Percentiles rank a stretch among this genome's conserved stretches.
These are phyloP conservation scores for Chaitophorus viminalis DNA, from an alignment of 2,888 invertebrate species.

Conservation along the genomic window DNA sequence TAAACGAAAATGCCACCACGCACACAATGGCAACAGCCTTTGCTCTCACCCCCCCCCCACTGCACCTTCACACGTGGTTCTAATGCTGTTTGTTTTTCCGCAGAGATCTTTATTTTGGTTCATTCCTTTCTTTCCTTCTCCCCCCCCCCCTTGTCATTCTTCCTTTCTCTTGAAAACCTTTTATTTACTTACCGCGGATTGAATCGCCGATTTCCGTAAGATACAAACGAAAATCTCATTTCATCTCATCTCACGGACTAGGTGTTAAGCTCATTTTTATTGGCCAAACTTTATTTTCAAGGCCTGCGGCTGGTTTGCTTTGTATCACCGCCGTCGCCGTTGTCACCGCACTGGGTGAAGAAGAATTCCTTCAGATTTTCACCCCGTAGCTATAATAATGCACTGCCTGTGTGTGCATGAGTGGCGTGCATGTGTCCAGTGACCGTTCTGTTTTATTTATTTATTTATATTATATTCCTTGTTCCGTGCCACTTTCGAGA, in stretches of 20 bases:
- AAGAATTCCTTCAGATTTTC: neutral
- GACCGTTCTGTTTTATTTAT: neutral
- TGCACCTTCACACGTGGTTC: constrained; percentile 3
- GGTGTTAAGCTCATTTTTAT: constrained; percentile 38
- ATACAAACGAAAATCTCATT: constrained; percentile 39
- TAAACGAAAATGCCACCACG: constrained; percentile 40
- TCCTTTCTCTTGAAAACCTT: constrained; percentile 30
- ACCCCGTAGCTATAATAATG: too few relatives aligned
- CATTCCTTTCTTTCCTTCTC: neutral
- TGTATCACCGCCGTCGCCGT: neutral
- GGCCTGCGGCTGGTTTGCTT: neutral
- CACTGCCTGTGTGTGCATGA: neutral
- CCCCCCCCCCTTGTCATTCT: neutral
- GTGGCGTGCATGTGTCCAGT: neutral
- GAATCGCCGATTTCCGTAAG: constrained; percentile 47
- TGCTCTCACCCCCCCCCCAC: neutral
- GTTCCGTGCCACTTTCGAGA: neutral
- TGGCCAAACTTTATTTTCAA: constrained; percentile 6
- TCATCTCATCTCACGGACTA: neutral
- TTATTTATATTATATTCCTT: neutral
- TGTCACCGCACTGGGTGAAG: too few relatives aligned
- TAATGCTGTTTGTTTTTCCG: constrained; percentile 51
- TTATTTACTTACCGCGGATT: constrained; percentile 56
- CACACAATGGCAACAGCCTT: constrained; percentile 33
- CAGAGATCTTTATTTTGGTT: constrained; percentile 45